phyloP scores from a whole-genome alignment of 2,113 vertebrate species.

The Myanophis thanlyinensis region DNA sequence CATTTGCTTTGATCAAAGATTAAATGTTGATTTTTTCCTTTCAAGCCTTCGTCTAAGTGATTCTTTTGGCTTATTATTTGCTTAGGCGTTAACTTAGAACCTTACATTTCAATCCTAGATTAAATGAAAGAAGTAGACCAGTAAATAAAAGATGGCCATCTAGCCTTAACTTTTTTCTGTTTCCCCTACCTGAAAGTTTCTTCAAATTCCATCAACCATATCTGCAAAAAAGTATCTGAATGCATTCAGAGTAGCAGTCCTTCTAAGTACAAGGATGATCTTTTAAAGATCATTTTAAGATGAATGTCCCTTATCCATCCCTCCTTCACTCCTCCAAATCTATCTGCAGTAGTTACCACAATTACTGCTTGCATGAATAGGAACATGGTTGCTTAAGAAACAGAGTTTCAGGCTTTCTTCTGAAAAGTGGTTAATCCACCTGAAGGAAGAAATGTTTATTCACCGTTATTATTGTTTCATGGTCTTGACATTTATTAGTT shows the following conservation, averaged over 20 bases:
- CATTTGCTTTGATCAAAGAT: too few relatives aligned
- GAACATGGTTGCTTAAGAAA: background rate
- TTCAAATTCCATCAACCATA: background rate
- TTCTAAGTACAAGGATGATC: background rate
- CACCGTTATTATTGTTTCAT: constrained; percentile 1
- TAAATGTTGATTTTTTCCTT: too few relatives aligned
- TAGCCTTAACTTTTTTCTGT: background rate
- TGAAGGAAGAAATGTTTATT: constrained; percentile 1
- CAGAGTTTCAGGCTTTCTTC: background rate
- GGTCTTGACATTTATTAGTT: background rate
- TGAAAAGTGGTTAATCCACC: background rate
- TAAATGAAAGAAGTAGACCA: background rate
- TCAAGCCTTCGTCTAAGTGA: too few relatives aligned
- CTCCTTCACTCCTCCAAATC: background rate
- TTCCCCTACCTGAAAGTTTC: background rate
- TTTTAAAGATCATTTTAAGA: background rate
- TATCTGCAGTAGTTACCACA: background rate
- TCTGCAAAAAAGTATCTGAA: constrained; percentile 53
- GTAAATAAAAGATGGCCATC: constrained; percentile 11
- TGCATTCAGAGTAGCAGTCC: constrained; percentile 26
- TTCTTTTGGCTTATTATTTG: too few relatives aligned
- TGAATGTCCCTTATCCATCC: background rate
- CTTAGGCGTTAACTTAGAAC: too few relatives aligned
- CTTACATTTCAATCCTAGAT: background rate
- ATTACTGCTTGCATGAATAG: background rate